A percentile compares a stretch with the other conserved stretches of the same genome.
Evolutionary conservation across 2,797 vertebrate genomes (phyloP).

Genomic region (Propithecus deckenii): DNA sequence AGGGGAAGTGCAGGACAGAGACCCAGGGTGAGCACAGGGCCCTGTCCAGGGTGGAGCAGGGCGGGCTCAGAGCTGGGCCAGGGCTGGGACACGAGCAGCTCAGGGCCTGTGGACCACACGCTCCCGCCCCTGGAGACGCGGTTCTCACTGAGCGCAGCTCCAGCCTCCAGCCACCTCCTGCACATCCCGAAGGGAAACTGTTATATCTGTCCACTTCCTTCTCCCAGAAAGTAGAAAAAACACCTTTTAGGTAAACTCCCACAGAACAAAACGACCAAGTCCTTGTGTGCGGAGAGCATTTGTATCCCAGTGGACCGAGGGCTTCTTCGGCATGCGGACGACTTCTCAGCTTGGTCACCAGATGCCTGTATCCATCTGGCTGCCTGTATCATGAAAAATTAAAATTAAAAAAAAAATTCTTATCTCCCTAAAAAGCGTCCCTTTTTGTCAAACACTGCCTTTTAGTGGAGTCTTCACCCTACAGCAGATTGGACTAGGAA

Average conservation of each 20-base stretch:
- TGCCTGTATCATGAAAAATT: background rate
- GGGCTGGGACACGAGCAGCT: background rate
- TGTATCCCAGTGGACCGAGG: fast-evolving
- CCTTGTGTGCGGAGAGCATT: fast-evolving
- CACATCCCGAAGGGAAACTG: background rate
- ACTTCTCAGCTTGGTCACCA: background rate
- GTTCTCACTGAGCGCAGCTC: fast-evolving
- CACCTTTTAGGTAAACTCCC: background rate
- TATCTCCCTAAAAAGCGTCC: background rate
- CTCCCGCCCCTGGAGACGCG: fast-evolving
- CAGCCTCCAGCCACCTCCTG: background rate
- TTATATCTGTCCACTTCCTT: background rate
- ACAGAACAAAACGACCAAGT: fast-evolving
- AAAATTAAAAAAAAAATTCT: background rate
- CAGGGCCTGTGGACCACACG: fast-evolving
- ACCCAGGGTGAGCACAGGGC: background rate
- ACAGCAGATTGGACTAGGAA: background rate
- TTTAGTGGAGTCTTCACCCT: background rate
- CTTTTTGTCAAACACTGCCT: background rate
- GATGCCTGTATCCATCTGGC: background rate
- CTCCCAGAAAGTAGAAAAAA: background rate
- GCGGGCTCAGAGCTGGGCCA: background rate
- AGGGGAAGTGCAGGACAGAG: background rate
- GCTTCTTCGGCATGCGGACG: background rate
- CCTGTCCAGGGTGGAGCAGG: background rate